These are phyloP conservation scores for Orthochromis malagaraziensis DNA, from an alignment of 2,113 vertebrate species.

Conservation along the genomic window DNA sequence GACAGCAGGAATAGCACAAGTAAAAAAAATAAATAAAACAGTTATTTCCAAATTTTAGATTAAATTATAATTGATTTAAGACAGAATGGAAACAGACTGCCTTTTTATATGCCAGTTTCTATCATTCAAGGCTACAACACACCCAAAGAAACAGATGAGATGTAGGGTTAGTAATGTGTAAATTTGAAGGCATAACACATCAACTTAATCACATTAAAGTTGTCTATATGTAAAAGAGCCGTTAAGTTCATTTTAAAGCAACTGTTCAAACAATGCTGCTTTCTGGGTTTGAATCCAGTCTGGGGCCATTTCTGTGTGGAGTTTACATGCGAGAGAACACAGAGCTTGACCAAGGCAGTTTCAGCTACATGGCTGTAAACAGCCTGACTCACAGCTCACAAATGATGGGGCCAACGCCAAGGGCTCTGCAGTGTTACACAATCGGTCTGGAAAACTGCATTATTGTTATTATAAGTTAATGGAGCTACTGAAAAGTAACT, in stretches of 20 bases:
- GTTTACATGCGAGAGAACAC: background rate
- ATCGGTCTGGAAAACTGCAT: background rate
- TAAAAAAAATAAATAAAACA: background rate
- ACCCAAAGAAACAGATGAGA: background rate
- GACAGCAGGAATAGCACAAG: background rate
- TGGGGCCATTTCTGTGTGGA: background rate
- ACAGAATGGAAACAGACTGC: background rate
- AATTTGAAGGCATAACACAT: background rate
- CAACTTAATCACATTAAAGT: background rate
- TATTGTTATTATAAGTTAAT: background rate
- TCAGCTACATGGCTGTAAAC: constrained; percentile 58
- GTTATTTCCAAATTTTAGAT: background rate
- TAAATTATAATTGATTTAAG: background rate
- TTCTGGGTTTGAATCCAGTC: background rate
- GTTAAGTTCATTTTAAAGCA: background rate
- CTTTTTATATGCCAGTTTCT: background rate
- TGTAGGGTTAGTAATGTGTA: background rate
- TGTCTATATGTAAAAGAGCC: background rate
- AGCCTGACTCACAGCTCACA: constrained; percentile 34
- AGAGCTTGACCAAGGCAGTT: constrained; percentile 13
- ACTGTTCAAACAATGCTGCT: background rate
- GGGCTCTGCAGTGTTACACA: background rate
- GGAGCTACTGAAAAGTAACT: background rate
- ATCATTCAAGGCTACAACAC: background rate
- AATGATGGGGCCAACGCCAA: constrained; percentile 48